Conservation (phyloP, 1,140 invertebrate genomes). For the Temnothorax longispinosus region DNA sequence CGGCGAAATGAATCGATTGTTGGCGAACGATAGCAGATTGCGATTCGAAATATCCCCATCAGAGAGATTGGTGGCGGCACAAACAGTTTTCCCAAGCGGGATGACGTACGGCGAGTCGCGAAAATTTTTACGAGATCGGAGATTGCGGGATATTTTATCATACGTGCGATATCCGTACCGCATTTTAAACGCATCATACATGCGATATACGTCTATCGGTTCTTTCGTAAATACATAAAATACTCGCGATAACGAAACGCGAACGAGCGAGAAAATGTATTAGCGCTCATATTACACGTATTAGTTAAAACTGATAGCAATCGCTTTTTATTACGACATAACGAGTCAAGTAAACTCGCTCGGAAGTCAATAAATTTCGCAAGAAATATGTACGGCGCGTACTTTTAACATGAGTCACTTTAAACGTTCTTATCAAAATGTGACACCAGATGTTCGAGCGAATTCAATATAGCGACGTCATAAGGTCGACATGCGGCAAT, state of each 20-base stretch:
- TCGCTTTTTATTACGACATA: background rate
- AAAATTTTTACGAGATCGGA: slow-evolving; percentile 29
- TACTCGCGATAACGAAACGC: background rate
- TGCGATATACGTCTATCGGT: background rate
- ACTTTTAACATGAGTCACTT: slow-evolving; percentile 28
- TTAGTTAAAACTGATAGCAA: background rate
- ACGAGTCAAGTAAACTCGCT: background rate
- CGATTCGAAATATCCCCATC: slow-evolving; percentile 53
- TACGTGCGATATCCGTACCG: background rate
- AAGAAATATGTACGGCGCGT: background rate
- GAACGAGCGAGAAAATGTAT: background rate
- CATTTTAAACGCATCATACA: background rate
- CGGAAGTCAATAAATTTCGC: background rate
- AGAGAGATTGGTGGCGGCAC: slow-evolving; percentile 17
- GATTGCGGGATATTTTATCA: slow-evolving; percentile 18
- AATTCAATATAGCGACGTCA: slow-evolving; percentile 10
- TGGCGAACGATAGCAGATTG: slow-evolving; percentile 56
- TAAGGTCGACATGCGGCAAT: background rate
- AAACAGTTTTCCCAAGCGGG: slow-evolving; percentile 33
- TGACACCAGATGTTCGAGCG: slow-evolving; percentile 7
- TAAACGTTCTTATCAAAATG: slow-evolving; percentile 34
- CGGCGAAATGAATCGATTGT: slow-evolving; percentile 53
- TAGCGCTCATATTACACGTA: background rate
- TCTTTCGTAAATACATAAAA: background rate
- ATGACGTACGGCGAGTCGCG: slow-evolving; percentile 8